Conservation (phyloP, 2,797 vertebrate genomes). For the Eidolon dupreanum region DNA sequence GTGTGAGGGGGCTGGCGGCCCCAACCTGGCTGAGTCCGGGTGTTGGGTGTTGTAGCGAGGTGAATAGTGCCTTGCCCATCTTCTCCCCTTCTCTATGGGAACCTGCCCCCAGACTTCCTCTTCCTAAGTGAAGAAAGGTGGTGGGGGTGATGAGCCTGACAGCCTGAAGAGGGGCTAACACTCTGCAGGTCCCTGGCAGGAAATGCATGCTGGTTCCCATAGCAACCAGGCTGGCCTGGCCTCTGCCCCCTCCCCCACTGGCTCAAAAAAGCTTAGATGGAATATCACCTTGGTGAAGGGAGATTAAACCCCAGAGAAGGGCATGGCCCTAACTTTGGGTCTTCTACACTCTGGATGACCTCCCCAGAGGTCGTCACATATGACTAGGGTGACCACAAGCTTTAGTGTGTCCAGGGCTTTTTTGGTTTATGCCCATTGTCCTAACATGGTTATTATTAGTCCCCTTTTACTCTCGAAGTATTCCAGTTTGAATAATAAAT, state of each 20-base stretch:
- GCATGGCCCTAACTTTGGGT: neutral
- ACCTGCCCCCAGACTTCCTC: constrained; percentile 70
- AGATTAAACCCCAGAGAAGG: constrained; percentile 38
- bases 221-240: constrained; percentile 75
- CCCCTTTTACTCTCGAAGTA: neutral
- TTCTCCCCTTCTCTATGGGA: constrained; percentile 43
- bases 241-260: constrained; percentile 75
- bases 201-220: constrained; percentile 77
- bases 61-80: neutral
- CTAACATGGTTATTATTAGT: neutral
- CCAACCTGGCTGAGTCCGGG: neutral
- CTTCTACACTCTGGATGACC: neutral
- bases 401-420: neutral
- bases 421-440: neutral
- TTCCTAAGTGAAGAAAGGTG: constrained; percentile 60
- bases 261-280: constrained; percentile 57
- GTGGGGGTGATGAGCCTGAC: constrained; percentile 78
- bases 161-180: constrained; percentile 75
- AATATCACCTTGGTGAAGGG: constrained; percentile 60
- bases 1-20: neutral
- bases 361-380: neutral
- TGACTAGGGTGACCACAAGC: neutral
- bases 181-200: constrained; percentile 78
- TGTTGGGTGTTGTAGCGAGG: neutral
- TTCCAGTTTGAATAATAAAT: constrained; percentile 7